Evolutionary conservation across 2,888 invertebrate species (phyloP).

Genomic region (Pteria penguin): DNA sequence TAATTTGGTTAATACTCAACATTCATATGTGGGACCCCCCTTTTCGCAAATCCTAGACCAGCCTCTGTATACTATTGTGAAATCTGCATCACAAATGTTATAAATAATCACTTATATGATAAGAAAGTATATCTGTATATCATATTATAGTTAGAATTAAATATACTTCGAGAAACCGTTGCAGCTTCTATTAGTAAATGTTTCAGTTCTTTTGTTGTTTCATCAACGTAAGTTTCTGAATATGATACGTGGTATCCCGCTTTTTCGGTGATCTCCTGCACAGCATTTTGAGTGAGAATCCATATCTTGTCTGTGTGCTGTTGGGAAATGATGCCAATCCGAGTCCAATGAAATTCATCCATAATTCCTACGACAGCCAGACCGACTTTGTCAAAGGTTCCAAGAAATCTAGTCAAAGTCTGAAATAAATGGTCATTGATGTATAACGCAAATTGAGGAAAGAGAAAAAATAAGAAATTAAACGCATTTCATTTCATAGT

Average conservation of each 20-base stretch:
- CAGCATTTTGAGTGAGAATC: conserved; percentile 49
- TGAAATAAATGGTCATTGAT: no score
- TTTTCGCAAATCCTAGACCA: no score
- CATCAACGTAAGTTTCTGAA: conserved; percentile 20
- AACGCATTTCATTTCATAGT: no score
- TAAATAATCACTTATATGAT: no score
- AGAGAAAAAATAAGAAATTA: no score
- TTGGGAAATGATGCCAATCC: conserved; percentile 52
- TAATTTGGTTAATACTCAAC: no score
- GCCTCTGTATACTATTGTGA: no score
- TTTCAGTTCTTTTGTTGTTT: conserved; percentile 11
- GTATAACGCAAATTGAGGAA: no score
- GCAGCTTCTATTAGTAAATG: conserved; percentile 38
- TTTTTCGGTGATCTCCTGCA: conserved; percentile 17
- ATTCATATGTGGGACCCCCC: no score
- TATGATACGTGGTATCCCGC: conserved; percentile 39
- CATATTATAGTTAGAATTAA: no score
- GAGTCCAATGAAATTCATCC: conserved; percentile 44
- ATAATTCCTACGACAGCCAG: conserved; percentile 46
- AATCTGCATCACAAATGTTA: no score
- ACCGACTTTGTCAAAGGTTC: conserved; percentile 62
- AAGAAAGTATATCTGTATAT: no score
- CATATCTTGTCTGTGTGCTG: conserved; percentile 53
- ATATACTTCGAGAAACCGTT: conserved; percentile 47
- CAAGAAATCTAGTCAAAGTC: conserved; percentile 60